Evolutionary conservation across 1,140 invertebrate genomes (phyloP), one percentile per base, ranked within the genome.

Genomic region (Neodiprion pinetum): DNA sequence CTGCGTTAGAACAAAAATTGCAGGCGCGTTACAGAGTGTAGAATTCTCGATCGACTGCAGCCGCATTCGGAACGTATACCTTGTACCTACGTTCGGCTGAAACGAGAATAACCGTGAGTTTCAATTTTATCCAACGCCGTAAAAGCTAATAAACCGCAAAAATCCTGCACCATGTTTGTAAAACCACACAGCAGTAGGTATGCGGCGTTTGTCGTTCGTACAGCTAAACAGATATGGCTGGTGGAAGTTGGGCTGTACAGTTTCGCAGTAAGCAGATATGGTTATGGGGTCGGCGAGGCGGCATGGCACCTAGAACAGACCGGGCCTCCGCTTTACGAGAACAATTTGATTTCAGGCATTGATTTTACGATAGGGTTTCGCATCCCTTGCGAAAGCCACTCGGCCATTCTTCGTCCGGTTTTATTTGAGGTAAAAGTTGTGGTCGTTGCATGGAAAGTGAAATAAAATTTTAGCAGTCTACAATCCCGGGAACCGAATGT

Each of bases 331-430:
- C 67, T 84, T 83, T 79, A 82, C 73, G 80, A 67, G 73, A 61
- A 79, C 78, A 80, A 80, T 82, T 83, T 79, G 72, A 82, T 82
- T 74, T 76, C 71, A 48, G 71, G 71, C 61, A 74, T 76, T 72
- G 70, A 80, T 77, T 84, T 84, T 84, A 83, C 82, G 78, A 81
- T 83, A 81, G 78, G 82, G 78, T 80, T 83, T 76, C n/a, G 67
- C 67, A 69, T 69, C 10, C 67, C 40, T 14, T 40, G 28, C 28
- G 67, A 47, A 47, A 69, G 67, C 17, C 17, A 21, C 67, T 47
- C 67, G 11, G 7, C 14, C 21, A 11, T 14, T 69, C 21, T 12
- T 47, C 21, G 14, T 23, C 48, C 17, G 53, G 73, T 69, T 69
- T 69, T 10, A 48, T 48, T 76, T 78, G 78, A 82, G 81, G 78